Conservation (phyloP, 2,797 vertebrate genomes). For the Nyctibius grandis region DNA sequence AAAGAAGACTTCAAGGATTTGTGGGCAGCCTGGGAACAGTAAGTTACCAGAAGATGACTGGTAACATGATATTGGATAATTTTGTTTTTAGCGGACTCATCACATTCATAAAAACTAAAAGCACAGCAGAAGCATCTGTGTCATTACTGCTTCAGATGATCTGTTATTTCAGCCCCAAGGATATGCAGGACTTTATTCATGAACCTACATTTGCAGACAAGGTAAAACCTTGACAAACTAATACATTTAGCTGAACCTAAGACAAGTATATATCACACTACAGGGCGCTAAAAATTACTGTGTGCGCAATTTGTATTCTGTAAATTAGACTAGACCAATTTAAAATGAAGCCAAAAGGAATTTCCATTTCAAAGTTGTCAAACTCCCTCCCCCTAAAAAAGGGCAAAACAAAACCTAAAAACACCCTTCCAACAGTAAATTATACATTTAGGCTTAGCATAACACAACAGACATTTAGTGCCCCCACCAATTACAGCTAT, state of each 20-base stretch:
- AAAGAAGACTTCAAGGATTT: neutral
- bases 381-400: neutral
- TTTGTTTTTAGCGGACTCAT: neutral
- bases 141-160: neutral
- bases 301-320: neutral
- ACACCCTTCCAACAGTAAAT: neutral
- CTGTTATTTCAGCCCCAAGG: neutral
- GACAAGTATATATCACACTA: neutral
- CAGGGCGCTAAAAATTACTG: neutral
- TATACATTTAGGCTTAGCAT: neutral
- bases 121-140: neutral
- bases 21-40: neutral
- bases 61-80: neutral
- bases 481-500: neutral
- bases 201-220: neutral
- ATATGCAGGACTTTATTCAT: neutral
- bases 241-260: neutral
- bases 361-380: neutral
- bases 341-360: neutral
- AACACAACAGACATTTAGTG: neutral
- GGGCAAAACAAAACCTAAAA: neutral
- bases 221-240: neutral
- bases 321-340: neutral
- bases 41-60: neutral
- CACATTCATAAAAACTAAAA: neutral